These are phyloP conservation scores for Gastrophryne carolinensis DNA, from an alignment of 2,797 vertebrate species.

Conservation along the genomic window DNA sequence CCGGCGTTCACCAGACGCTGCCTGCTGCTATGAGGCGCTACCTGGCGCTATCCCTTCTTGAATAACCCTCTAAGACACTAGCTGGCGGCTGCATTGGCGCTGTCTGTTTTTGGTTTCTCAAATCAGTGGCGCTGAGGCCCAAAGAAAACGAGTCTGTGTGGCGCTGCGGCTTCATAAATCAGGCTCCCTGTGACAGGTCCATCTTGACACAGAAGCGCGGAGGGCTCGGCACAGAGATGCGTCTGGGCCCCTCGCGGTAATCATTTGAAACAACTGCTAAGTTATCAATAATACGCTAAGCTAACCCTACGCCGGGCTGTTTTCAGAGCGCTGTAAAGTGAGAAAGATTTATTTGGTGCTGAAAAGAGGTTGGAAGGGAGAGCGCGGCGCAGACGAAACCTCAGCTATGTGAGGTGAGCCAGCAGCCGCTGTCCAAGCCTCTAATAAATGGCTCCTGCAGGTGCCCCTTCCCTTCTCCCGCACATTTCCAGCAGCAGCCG, in stretches of 20 bases:
- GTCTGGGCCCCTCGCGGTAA: slow-evolving; percentile 36
- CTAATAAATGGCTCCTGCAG: slow-evolving; percentile 7
- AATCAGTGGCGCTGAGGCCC: too few relatives aligned
- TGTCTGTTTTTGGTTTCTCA: too few relatives aligned
- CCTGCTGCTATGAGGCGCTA: too few relatives aligned
- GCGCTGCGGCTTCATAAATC: too few relatives aligned
- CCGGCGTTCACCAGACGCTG: too few relatives aligned
- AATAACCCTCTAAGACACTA: too few relatives aligned
- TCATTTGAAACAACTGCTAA: slow-evolving; percentile 50
- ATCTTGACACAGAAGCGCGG: slow-evolving; percentile 33
- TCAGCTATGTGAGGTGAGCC: slow-evolving; percentile 12
- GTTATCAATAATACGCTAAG: slow-evolving; percentile 47
- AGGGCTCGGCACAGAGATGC: slow-evolving; percentile 7
- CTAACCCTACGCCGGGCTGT: slow-evolving; percentile 46
- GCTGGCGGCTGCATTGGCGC: too few relatives aligned
- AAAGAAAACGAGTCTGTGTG: too few relatives aligned
- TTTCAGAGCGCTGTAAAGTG: slow-evolving; percentile 34
- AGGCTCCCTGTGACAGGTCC: not conserved
- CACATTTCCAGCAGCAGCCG: slow-evolving; percentile 36
- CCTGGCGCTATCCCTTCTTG: too few relatives aligned
- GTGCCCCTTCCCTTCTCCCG: slow-evolving; percentile 38
- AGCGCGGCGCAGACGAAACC: slow-evolving; percentile 20
- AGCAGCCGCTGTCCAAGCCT: not conserved
- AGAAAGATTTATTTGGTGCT: slow-evolving; percentile 55
- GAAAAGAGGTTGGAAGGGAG: slow-evolving; percentile 51